phyloP scores from a whole-genome alignment of 1,140 invertebrate species.

The Nomia melanderi region DNA sequence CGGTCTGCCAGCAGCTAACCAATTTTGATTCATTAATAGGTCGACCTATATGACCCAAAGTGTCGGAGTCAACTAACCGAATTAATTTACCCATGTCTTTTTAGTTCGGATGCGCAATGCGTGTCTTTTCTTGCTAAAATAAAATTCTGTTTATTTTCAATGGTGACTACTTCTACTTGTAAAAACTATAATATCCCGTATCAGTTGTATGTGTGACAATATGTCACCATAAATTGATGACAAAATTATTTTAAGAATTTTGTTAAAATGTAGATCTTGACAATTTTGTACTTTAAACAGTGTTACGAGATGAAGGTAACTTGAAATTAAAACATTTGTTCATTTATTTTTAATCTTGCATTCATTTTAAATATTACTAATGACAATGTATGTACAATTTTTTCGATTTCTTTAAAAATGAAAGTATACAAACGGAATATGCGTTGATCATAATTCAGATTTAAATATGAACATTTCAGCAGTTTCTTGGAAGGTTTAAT shows the following conservation, averaged over 20 bases:
- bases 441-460: not conserved
- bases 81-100: slow-evolving; percentile 49
- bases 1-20: slow-evolving; percentile 36
- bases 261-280: slow-evolving; percentile 11
- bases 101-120: slow-evolving; percentile 19
- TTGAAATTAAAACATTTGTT: not conserved
- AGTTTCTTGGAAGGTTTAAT: not conserved
- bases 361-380: too few relatives aligned
- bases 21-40: slow-evolving; percentile 60
- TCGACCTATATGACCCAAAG: slow-evolving; percentile 51
- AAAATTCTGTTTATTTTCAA: slow-evolving; percentile 16
- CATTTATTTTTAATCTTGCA: not conserved
- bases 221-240: not conserved
- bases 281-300: not conserved
- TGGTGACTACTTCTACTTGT: slow-evolving; percentile 25
- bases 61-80: slow-evolving; percentile 52
- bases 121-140: not conserved
- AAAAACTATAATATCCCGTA: slow-evolving; percentile 15
- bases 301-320: slow-evolving; percentile 33
- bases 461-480: not conserved
- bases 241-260: slow-evolving; percentile 1
- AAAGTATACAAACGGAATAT: not conserved
- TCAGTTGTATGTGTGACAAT: not conserved
- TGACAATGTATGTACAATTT: too few relatives aligned
- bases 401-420: too few relatives aligned